These are phyloP conservation scores for Hydrotaea cyrtoneurina DNA, from an alignment of 2,888 invertebrate species.

Conservation along the genomic window DNA sequence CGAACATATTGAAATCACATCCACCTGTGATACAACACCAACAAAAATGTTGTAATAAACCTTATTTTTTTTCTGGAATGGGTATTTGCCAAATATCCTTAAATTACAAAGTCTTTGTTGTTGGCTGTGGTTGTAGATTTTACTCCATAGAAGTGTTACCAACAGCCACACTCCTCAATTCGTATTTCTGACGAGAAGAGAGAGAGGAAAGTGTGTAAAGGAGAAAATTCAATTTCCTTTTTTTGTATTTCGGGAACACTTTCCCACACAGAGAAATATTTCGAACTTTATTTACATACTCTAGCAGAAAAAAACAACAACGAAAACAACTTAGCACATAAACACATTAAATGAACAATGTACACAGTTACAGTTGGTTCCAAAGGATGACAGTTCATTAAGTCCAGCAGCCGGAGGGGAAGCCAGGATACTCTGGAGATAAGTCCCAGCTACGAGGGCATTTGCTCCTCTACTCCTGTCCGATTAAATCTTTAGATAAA, in stretches of 20 bases:
- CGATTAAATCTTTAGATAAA: too few relatives aligned
- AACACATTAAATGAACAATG: constrained; percentile 53
- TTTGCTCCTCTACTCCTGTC: too few relatives aligned
- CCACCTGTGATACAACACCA: neutral
- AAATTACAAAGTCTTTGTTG: neutral
- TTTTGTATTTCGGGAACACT: neutral
- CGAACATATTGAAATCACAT: neutral
- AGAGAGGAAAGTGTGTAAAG: too few relatives aligned
- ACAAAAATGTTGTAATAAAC: too few relatives aligned
- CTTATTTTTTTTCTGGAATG: neutral
- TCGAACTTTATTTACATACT: neutral
- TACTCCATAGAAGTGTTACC: neutral
- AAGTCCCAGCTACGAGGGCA: too few relatives aligned
- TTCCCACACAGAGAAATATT: too few relatives aligned
- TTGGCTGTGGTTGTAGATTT: neutral
- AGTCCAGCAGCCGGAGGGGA: too few relatives aligned
- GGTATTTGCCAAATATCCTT: neutral
- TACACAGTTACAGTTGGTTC: neutral
- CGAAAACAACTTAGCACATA: constrained; percentile 53
- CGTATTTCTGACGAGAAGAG: too few relatives aligned
- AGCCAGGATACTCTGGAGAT: too few relatives aligned
- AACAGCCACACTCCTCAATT: too few relatives aligned
- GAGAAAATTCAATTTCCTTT: neutral
- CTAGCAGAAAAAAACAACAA: neutral
- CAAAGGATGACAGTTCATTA: neutral